phyloP scores from a whole-genome alignment of 2,797 vertebrate species.

The Cichlasoma orientale region DNA sequence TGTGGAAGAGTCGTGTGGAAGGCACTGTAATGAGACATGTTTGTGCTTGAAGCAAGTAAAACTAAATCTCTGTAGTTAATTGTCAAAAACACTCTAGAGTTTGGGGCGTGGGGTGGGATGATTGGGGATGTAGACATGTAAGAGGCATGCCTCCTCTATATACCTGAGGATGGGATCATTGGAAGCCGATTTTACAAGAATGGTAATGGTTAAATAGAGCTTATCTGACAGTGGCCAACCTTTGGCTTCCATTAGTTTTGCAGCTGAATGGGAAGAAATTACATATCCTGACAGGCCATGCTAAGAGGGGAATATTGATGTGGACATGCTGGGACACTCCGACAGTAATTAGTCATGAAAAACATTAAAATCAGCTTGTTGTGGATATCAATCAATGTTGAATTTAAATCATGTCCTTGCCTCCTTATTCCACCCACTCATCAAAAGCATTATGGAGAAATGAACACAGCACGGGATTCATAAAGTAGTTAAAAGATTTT shows the following conservation, averaged over 20 bases:
- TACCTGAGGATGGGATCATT: conserved; percentile 23
- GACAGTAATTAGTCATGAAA: conserved; percentile 13
- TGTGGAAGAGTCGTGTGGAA: neutral
- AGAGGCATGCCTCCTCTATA: conserved; percentile 7
- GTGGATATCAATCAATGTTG: conserved; percentile 22
- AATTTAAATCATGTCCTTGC: conserved; percentile 4
- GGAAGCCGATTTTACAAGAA: conserved; percentile 20
- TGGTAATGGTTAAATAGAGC: neutral
- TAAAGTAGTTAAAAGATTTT: neutral
- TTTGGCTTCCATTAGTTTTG: conserved; percentile 6
- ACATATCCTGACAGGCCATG: neutral
- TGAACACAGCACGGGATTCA: neutral
- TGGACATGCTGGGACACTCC: neutral
- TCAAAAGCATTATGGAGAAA: neutral
- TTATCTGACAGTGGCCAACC: neutral
- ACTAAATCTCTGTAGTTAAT: conserved; percentile 43
- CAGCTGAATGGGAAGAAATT: neutral
- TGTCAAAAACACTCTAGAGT: conserved; percentile 40
- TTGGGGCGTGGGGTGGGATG: neutral
- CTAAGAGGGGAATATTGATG: neutral
- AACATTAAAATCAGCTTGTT: conserved; percentile 13
- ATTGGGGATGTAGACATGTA: conserved; percentile 5
- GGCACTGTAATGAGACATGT: conserved; percentile 11
- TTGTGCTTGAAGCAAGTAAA: conserved; percentile 38
- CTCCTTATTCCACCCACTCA: neutral